A percentile compares a stretch with the other conserved stretches of the same genome.
Conservation (phyloP, 2,113 vertebrate genomes). For the Prunella himalayana region DNA sequence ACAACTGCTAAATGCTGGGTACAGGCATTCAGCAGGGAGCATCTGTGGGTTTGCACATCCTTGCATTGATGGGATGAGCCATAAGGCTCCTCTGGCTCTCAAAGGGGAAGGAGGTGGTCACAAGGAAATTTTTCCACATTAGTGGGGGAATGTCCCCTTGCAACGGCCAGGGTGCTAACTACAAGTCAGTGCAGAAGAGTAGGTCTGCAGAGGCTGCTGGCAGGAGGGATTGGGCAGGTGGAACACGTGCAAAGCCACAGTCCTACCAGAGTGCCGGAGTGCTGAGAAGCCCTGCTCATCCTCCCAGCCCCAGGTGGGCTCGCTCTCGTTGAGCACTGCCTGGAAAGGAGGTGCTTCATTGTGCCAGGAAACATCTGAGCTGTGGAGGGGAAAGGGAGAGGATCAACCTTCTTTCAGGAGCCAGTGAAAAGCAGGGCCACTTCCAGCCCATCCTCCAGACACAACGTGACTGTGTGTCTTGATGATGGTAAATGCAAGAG, state of each 20-base stretch:
- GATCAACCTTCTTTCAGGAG: not conserved
- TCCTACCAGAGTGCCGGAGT: slow-evolving; percentile 89
- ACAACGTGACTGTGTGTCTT: accelerated
- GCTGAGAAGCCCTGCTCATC: slow-evolving; percentile 93
- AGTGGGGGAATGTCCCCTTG: not conserved
- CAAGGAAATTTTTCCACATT: not conserved
- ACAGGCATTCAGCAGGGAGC: not conserved
- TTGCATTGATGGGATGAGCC: not conserved
- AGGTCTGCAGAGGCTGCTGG: not conserved
- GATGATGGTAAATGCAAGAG: not conserved
- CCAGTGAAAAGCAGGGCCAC: not conserved
- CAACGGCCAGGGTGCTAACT: not conserved
- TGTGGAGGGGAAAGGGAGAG: slow-evolving; percentile 47
- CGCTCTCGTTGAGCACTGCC: slow-evolving; percentile 74
- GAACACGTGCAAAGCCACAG: accelerated
- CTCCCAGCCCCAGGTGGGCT: slow-evolving; percentile 81
- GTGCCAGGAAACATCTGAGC: slow-evolving; percentile 78
- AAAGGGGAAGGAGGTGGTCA: not conserved
- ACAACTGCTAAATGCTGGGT: not conserved
- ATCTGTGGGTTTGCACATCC: not conserved
- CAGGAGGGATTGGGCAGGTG: not conserved
- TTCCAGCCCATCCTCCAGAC: not conserved
- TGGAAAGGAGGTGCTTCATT: slow-evolving; percentile 69
- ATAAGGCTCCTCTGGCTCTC: not conserved
- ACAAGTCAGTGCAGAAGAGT: not conserved